phyloP scores from a whole-genome alignment of 2,113 vertebrate species.

The Rattus norvegicus region DNA sequence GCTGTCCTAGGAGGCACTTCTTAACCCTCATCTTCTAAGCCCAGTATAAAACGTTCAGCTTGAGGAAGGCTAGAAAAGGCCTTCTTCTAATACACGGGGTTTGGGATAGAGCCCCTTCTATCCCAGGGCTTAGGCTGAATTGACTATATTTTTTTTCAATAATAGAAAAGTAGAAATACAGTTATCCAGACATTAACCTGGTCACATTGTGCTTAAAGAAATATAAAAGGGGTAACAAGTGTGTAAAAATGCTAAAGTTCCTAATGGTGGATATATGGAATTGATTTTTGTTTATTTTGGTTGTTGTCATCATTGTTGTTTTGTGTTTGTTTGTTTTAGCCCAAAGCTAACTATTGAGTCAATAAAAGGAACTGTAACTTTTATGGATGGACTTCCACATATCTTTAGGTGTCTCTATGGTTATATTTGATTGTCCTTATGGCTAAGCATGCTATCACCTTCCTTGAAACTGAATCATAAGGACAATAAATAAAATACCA shows the following conservation, averaged over 20 bases:
- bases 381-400: background rate
- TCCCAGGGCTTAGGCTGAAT: background rate
- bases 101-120: background rate
- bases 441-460: background rate
- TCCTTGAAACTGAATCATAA: background rate
- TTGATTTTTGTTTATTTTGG: background rate
- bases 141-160: background rate
- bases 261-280: background rate
- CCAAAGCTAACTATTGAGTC: background rate
- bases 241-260: background rate
- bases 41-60: background rate
- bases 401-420: background rate
- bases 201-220: background rate
- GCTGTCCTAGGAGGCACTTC: background rate
- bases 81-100: background rate
- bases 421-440: slow-evolving; percentile 12
- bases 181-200: background rate
- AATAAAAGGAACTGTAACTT: background rate
- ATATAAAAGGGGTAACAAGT: background rate
- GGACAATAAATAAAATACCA: slow-evolving; percentile 10
- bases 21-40: background rate
- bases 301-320: too few relatives aligned
- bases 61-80: background rate
- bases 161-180: background rate
- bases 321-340: too few relatives aligned